Evolutionary conservation across 1,140 invertebrate genomes (phyloP), one percentile per base, ranked within the genome.

Genomic region (Anthonomus grandis): DNA sequence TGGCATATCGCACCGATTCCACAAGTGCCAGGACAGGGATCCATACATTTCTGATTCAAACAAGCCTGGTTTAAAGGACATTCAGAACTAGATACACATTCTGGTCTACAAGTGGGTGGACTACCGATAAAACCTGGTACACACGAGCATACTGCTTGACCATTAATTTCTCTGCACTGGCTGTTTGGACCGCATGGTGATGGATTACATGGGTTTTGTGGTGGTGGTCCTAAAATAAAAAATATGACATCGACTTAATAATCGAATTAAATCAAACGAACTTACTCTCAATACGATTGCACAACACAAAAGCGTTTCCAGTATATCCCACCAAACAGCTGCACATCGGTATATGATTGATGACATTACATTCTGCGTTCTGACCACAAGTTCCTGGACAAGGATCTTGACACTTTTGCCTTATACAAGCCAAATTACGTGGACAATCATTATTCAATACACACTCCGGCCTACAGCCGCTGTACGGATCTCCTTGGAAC

Each of bases 261-360:
- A 8, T 44, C 4, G 8, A 22, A 22, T 1, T 44, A 19, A 36
- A 4, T 36, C 15, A 19, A 8, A 18, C 10, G 13, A 12, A 57
- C 53, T 57, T 78, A 83, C 81, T 78, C 81, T 73, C 75, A 41
- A 81, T 72, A 34, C 68, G 69, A 59, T 70, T 75, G 65, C 86
- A 89, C 50, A 77, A 66, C 25, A 82, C 74, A 64, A 86, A 86
- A 19, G 86, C 81, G 71, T 84, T 84, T 66, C 83, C 83, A 57
- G 76, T 74, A 66, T 77, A 80, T 62, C 80, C 78, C 61, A 75
- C 68, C 23, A 81, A 76, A 73, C 87, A 90, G 63, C 77, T 81
- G 65, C 86, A 89, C 57, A 85, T 84, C 4, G 85, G 83, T 41
- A 81, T 73, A 64, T 87, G 85, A 68, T 85, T 83, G 21, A 83